A percentile compares a stretch with the other conserved stretches of the same genome.
Evolutionary conservation across 2,797 vertebrate genomes (phyloP).

Genomic region (Macropus fuliginosus): DNA sequence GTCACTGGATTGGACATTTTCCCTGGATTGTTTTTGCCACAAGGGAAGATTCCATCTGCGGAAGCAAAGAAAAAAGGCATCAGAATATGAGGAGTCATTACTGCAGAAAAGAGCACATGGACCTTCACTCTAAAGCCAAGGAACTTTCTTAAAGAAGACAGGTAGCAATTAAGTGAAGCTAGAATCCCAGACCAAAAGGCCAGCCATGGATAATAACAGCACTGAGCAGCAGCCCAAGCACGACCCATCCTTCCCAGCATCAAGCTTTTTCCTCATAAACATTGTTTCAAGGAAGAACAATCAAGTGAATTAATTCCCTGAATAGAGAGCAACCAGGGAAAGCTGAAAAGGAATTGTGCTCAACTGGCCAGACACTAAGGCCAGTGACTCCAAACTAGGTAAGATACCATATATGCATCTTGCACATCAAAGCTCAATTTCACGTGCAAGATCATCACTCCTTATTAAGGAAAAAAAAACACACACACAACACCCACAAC

Average conservation of each 20-base stretch:
- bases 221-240: constrained; percentile 5
- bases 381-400: neutral
- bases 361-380: neutral
- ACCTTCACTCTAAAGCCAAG: constrained; percentile 6
- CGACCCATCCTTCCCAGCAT: constrained; percentile 7
- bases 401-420: neutral
- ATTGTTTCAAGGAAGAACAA: neutral
- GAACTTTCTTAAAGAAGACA: constrained; percentile 21
- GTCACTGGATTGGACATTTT: neutral
- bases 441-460: constrained; percentile 56
- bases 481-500: neutral
- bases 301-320: neutral
- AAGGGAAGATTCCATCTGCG: neutral
- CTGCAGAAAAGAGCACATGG: neutral
- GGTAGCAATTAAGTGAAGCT: constrained; percentile 47
- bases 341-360: neutral
- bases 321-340: neutral
- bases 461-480: constrained; percentile 1
- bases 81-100: neutral
- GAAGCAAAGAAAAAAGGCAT: neutral
- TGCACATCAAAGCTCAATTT: constrained; percentile 61
- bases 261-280: neutral
- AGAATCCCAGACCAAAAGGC: constrained; percentile 40
- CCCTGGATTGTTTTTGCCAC: neutral
- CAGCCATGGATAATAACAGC: constrained; percentile 23